A percentile compares a stretch with the other conserved stretches of the same genome.
Conservation (phyloP, 1,140 invertebrate genomes). For the Drosophila chauvacae region DNA sequence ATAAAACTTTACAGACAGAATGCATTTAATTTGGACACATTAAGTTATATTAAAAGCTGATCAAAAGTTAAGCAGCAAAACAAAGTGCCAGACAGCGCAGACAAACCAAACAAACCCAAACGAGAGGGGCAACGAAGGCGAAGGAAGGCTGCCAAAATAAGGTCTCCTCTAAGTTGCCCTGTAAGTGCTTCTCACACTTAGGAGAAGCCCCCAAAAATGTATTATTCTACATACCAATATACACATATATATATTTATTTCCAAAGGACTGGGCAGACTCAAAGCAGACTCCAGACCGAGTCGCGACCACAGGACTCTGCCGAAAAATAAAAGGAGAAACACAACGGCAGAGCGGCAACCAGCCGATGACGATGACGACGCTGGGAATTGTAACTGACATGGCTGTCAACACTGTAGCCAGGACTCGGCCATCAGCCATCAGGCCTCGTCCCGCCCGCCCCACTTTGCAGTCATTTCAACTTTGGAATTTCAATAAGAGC, state of each 20-base stretch:
- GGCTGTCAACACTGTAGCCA: slow-evolving; percentile 68
- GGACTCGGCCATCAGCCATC: slow-evolving; percentile 20
- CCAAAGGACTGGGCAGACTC: slow-evolving; percentile 11
- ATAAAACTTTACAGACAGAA: slow-evolving; percentile 68
- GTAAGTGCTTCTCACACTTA: slow-evolving; percentile 44
- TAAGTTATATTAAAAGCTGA: slow-evolving; percentile 65
- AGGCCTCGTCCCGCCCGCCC: slow-evolving; percentile 1
- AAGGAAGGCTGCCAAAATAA: slow-evolving; percentile 25
- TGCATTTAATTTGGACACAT: slow-evolving; percentile 62
- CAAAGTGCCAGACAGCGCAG: slow-evolving; percentile 47
- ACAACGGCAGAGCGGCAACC: slow-evolving; percentile 12
- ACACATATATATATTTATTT: background rate
- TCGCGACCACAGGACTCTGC: slow-evolving; percentile 61
- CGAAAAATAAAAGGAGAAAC: slow-evolving; percentile 32
- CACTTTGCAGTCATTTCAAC: slow-evolving; percentile 70
- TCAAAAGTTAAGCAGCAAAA: slow-evolving; percentile 71
- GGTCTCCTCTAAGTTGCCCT: slow-evolving; percentile 56
- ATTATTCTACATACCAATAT: slow-evolving; percentile 35
- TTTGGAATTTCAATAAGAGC: slow-evolving; percentile 76
- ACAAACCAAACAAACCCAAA: slow-evolving; percentile 41
- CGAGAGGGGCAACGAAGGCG: no score
- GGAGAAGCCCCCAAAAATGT: slow-evolving; percentile 25
- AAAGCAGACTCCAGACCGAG: slow-evolving; percentile 34
- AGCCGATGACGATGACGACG: slow-evolving; percentile 53
- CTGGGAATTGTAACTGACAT: slow-evolving; percentile 50